Conservation (phyloP, 2,113 vertebrate species). For the Varanus komodoensis region DNA sequence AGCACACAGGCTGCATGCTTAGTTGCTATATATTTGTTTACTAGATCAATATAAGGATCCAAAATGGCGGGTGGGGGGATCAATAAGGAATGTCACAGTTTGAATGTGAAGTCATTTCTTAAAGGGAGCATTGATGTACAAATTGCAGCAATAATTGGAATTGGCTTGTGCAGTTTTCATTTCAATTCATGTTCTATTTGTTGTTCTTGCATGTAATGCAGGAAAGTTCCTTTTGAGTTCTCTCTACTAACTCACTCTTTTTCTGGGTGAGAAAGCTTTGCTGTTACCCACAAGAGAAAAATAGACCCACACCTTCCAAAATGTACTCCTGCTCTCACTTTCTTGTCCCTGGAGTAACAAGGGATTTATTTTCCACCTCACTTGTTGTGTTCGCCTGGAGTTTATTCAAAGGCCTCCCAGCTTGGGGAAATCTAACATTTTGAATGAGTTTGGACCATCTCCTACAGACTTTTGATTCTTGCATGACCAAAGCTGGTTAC, state of each 20-base stretch:
- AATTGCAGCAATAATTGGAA: background rate
- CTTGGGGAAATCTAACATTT: conserved; percentile 2
- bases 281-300: background rate
- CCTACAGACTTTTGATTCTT: conserved; percentile 32
- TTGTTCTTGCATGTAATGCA: background rate
- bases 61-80: background rate
- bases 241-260: background rate
- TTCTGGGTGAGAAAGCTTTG: conserved; percentile 9
- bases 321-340: background rate
- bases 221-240: background rate
- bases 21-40: background rate
- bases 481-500: background rate
- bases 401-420: conserved; percentile 22
- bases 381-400: background rate
- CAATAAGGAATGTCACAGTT: background rate
- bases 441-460: background rate
- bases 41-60: background rate
- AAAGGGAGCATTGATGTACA: background rate
- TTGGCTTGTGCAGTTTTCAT: conserved; percentile 2
- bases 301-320: background rate
- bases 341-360: background rate
- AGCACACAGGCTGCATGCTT: no score
- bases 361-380: background rate
- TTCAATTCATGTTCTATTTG: background rate
- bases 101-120: background rate